phyloP scores from a whole-genome alignment of 2,113 vertebrate genomes.

The Seriola aureovittata region DNA sequence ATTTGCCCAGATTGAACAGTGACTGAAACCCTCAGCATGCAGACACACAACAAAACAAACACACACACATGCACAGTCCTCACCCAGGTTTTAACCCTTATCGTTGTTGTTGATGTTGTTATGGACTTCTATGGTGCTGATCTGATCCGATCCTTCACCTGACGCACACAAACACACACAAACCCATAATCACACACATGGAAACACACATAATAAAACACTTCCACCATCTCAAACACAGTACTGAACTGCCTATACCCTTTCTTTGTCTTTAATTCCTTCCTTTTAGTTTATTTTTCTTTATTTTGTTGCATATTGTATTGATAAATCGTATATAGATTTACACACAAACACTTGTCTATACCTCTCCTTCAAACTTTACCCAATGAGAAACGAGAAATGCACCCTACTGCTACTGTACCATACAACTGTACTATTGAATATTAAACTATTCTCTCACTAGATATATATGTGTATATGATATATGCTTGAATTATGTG shows the following conservation, averaged over 20 bases:
- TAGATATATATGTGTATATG: constrained; percentile 85
- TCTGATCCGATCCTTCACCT: constrained; percentile 72
- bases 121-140: constrained; percentile 82
- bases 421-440: constrained; percentile 83
- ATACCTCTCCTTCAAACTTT: constrained; percentile 79
- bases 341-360: constrained; percentile 75
- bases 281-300: constrained; percentile 56
- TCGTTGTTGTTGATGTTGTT: constrained; percentile 74
- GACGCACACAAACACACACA: constrained; percentile 38
- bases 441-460: constrained; percentile 82
- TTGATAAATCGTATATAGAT: constrained; percentile 75
- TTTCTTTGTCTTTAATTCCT: constrained; percentile 74
- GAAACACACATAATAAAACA: constrained; percentile 31
- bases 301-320: constrained; percentile 68
- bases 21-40: constrained; percentile 66
- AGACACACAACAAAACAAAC: constrained; percentile 48
- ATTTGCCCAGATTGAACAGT: constrained; percentile 47
- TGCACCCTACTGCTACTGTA: constrained; percentile 83
- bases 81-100: constrained; percentile 61
- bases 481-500: constrained; percentile 87
- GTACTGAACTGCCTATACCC: constrained; percentile 79
- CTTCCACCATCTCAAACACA: constrained; percentile 49
- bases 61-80: constrained; percentile 35
- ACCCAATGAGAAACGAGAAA: constrained; percentile 73
- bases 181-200: constrained; percentile 8